phyloP scores from a whole-genome alignment of 2,113 vertebrate species.

The Zosterops borbonicus region DNA sequence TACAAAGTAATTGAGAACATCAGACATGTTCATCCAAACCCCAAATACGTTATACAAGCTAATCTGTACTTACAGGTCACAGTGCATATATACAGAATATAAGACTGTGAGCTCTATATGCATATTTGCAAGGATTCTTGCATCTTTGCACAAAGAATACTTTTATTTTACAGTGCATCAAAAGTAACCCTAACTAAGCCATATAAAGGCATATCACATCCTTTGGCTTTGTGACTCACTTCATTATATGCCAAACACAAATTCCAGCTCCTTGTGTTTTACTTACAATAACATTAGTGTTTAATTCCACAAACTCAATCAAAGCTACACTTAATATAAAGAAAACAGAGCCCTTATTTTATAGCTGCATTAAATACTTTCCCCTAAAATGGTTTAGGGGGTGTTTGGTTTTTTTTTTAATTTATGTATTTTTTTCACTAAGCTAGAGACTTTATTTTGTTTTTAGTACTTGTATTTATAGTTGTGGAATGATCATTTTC shows the following conservation, averaged over 20 bases:
- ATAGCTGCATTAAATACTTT: conserved; percentile 77
- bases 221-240: conserved; percentile 53
- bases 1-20: neutral
- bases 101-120: neutral
- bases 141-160: conserved; percentile 16
- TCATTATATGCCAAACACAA: conserved; percentile 56
- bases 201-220: conserved; percentile 60
- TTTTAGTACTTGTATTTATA: conserved; percentile 75
- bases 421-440: conserved; percentile 68
- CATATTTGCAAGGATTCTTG: conserved; percentile 8
- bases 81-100: neutral
- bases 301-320: conserved; percentile 75
- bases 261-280: conserved; percentile 65
- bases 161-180: conserved; percentile 46
- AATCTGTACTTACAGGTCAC: neutral
- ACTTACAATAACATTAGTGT: conserved; percentile 69
- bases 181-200: conserved; percentile 50
- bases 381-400: conserved; percentile 66
- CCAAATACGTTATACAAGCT: neutral
- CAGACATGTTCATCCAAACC: neutral
- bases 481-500: conserved; percentile 74
- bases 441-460: conserved; percentile 64
- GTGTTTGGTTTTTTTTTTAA: neutral
- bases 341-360: conserved; percentile 72
- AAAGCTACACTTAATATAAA: conserved; percentile 74